Evolutionary conservation across 2,797 vertebrate genomes (phyloP), one percentile per base, ranked within the genome.

Genomic region (Characodon lateralis): DNA sequence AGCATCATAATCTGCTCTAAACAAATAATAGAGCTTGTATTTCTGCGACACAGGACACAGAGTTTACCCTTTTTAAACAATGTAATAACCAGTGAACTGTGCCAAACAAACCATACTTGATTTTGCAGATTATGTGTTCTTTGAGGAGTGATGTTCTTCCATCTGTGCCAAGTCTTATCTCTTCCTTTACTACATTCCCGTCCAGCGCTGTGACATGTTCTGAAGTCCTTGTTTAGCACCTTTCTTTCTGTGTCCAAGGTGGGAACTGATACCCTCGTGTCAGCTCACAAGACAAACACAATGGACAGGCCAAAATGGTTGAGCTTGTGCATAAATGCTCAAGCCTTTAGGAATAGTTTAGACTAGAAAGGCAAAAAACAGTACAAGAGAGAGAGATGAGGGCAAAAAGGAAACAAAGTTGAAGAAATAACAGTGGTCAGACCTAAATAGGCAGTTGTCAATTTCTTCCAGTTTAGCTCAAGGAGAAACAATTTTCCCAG

Each of bases 161-260:
- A 73, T 9, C 93, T 92, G 89, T 91, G 91, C 82, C 61, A 91
- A 89, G 92, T 96, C 93, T 95, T 92, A 94, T 94, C 94, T 92
- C 86, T 90, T 93, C 91, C 84, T 94, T 92, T 85, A 91, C 95
- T 94, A 93, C 87, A 51, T 89, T 89, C 94, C 88, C 95, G 91
- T 94, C 94, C 95, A 95, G 95, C 96, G 95, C 96, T 97, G 95
- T 97, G 96, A 97, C 96, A 97, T 95, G 96, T 96, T 95, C 95
- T 93, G 94, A 97, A 96, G 96, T 96, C 95, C 95, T 96, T 96
- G 94, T 97, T 97, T 97, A 97, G 93, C 97, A 97, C 97, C 95
- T 97, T 83, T 96, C 94, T 95, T 94, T 94, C 93, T 96, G 95
- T 94, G 95, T 94, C 91, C 92, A 91, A 93, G 94, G 97, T 97